phyloP scores from a whole-genome alignment of 2,888 invertebrate species.

The Eudasyphora cyanicolor region DNA sequence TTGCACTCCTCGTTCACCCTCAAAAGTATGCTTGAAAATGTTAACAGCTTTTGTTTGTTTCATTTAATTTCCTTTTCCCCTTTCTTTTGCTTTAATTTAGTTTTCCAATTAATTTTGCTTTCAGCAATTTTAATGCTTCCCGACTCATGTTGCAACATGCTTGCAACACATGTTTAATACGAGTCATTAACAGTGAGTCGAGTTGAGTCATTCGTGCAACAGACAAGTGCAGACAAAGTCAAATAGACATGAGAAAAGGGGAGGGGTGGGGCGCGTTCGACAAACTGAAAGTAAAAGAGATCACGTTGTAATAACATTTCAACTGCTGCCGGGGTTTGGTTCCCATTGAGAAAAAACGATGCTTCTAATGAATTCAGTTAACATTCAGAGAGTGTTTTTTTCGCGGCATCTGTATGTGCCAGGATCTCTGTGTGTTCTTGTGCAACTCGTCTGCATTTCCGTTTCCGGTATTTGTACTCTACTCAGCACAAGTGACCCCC shows the following conservation, averaged over 20 bases:
- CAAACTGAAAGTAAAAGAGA: too few relatives aligned
- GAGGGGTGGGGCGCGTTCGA: not conserved
- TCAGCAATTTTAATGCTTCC: not conserved
- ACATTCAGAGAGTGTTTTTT: not conserved
- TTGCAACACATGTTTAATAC: constrained; percentile 32
- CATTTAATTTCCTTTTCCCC: not conserved
- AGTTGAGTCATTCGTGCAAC: constrained; percentile 4
- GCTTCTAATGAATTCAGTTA: constrained; percentile 28
- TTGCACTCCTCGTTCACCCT: not conserved
- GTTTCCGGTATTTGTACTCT: constrained; percentile 10
- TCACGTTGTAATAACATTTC: constrained; percentile 15
- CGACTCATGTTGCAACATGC: constrained; percentile 22
- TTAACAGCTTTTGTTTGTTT: not conserved
- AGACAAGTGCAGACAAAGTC: not conserved
- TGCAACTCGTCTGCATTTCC: constrained; percentile 15
- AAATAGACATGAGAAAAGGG: not conserved
- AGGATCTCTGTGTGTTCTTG: not conserved
- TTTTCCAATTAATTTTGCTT: constrained; percentile 35
- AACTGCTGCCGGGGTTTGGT: not conserved
- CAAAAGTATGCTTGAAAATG: not conserved
- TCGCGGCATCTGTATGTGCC: not conserved
- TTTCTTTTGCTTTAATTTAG: constrained; percentile 24
- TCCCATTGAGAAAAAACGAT: not conserved
- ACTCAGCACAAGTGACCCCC: not conserved
- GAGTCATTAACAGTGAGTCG: constrained; percentile 37